A percentile compares a stretch with the other conserved stretches of the same genome.
phyloP scores from a whole-genome alignment of 2,113 vertebrate genomes.

The Trachemys scripta region DNA sequence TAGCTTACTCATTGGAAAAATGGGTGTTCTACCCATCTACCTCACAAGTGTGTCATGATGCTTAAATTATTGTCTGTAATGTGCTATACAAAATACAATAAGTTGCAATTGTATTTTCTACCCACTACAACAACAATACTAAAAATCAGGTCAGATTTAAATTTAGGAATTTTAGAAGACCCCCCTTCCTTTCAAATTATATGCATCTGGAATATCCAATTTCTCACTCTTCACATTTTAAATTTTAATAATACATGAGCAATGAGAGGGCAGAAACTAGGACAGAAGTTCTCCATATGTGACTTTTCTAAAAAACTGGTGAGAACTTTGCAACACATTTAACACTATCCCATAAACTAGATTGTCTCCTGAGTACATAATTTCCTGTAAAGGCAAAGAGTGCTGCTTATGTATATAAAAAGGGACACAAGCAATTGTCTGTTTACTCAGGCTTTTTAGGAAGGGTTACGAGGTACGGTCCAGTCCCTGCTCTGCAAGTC shows the following conservation, averaged over 20 bases:
- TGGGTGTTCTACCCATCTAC: conserved; percentile 54
- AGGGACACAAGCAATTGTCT: not conserved
- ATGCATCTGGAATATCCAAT: conserved; percentile 37
- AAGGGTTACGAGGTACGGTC: not conserved
- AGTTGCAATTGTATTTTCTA: conserved; percentile 59
- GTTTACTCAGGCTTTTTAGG: not conserved
- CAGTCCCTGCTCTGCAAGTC: not conserved
- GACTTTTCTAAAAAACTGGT: not conserved
- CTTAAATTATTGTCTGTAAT: conserved; percentile 50
- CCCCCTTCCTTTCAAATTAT: conserved; percentile 44
- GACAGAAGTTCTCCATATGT: not conserved
- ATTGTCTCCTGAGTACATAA: not conserved
- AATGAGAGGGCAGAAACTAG: not conserved
- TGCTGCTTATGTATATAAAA: not conserved
- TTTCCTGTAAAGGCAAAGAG: conserved; percentile 6
- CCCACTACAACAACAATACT: conserved; percentile 23
- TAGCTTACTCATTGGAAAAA: conserved; percentile 70
- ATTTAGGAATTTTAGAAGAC: conserved; percentile 16
- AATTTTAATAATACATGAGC: conserved; percentile 39
- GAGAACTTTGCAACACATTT: not conserved
- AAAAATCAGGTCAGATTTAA: conserved; percentile 58
- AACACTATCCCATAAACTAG: not conserved
- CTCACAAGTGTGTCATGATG: conserved; percentile 59
- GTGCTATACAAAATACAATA: conserved; percentile 57
- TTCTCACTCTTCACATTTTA: conserved; percentile 26